phyloP scores from a whole-genome alignment of 2,113 vertebrate species.

The Ancistrus triradiatus region DNA sequence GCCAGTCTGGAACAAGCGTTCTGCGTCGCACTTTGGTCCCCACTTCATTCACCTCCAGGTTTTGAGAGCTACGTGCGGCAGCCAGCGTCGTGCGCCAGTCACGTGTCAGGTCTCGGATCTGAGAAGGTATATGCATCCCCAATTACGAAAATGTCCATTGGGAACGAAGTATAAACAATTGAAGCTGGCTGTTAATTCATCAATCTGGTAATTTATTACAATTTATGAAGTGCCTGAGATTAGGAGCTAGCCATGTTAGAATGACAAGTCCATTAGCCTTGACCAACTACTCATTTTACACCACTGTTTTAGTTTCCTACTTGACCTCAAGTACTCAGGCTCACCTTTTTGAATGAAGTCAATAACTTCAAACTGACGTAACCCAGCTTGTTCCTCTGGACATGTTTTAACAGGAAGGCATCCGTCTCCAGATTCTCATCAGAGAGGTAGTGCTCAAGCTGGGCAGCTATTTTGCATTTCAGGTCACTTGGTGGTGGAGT shows the following conservation, averaged over 20 bases:
- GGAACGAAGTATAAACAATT: too few species aligned
- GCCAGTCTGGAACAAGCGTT: conserved; percentile 61
- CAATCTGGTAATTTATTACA: too few species aligned
- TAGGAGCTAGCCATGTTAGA: too few species aligned
- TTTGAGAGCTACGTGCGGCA: conserved; percentile 59
- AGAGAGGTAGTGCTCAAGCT: conserved; percentile 70
- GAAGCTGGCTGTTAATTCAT: too few species aligned
- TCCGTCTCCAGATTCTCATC: conserved; percentile 69
- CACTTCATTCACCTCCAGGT: conserved; percentile 75
- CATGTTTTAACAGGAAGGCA: conserved; percentile 70
- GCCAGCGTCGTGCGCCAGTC: conserved; percentile 72
- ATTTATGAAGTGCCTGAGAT: too few species aligned
- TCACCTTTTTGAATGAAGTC: conserved; percentile 75
- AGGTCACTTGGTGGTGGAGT: conserved; percentile 48
- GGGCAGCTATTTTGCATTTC: conserved; percentile 58
- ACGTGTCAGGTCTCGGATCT: conserved; percentile 75
- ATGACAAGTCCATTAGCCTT: too few species aligned
- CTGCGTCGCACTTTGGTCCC: conserved; percentile 71
- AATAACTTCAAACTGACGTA: conserved; percentile 74
- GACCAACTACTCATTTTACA: too few species aligned
- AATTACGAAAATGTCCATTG: too few species aligned
- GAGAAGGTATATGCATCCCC: not conserved
- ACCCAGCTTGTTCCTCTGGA: conserved; percentile 74
- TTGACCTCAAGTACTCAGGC: not conserved
- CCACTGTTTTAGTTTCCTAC: not conserved